phyloP scores from a whole-genome alignment of 2,888 invertebrate genomes.

The Dromius quadrimaculatus region DNA sequence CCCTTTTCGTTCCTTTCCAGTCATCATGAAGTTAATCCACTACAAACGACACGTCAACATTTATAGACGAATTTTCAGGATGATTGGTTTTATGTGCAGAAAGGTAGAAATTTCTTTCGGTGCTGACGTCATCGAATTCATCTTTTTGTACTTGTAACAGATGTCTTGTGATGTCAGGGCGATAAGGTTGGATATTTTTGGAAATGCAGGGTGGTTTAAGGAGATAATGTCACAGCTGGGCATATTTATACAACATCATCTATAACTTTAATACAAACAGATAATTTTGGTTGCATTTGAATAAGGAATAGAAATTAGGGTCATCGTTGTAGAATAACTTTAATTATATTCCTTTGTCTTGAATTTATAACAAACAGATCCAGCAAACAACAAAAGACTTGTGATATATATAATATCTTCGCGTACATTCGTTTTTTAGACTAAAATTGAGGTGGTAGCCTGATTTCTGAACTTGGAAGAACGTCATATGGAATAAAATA shows the following conservation, averaged over 20 bases:
- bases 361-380: too few relatives aligned
- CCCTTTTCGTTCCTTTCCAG: constrained; percentile 1
- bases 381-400: too few relatives aligned
- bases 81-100: constrained; percentile 9
- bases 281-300: constrained; percentile 8
- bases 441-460: too few relatives aligned
- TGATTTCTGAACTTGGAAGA: too few relatives aligned
- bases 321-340: too few relatives aligned
- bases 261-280: constrained; percentile 1
- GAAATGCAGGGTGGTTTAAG: background rate
- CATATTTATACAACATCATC: constrained; percentile 27
- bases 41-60: constrained; percentile 8
- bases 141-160: constrained; percentile 27
- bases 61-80: constrained; percentile 21
- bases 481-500: too few relatives aligned
- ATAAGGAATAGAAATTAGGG: constrained; percentile 5
- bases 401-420: too few relatives aligned
- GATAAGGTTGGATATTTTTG: constrained; percentile 17
- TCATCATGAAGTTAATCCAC: constrained; percentile 3
- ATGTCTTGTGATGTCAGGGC: constrained; percentile 39
- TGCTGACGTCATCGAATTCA: constrained; percentile 6
- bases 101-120: constrained; percentile 8
- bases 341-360: too few relatives aligned
- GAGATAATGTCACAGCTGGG: constrained; percentile 26
- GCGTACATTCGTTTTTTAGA: too few relatives aligned